Conservation (phyloP, 2,113 vertebrate genomes). For the Stomatorhinus ivindoensis region DNA sequence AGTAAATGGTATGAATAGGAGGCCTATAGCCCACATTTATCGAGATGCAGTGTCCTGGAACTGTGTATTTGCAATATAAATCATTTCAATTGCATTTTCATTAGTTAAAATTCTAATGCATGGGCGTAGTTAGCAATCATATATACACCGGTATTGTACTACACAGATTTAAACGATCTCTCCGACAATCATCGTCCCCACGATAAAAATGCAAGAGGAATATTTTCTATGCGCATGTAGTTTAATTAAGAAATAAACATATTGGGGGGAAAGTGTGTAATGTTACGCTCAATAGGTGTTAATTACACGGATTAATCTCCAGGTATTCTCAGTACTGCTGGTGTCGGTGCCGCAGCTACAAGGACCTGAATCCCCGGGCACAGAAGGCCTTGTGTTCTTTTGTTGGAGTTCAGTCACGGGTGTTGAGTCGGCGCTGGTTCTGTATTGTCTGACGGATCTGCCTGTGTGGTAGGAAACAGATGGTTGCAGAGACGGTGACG, state of each 20-base stretch:
- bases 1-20: not conserved
- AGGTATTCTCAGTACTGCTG: conserved; percentile 24
- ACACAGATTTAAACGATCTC: not conserved
- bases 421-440: conserved; percentile 66
- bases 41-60: not conserved
- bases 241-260: conserved; percentile 23
- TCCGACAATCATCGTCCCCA: not conserved
- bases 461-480: conserved; percentile 68
- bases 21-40: not conserved
- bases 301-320: conserved; percentile 32
- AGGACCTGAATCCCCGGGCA: conserved; percentile 22
- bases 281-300: conserved; percentile 30
- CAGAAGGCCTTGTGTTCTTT: conserved; percentile 26
- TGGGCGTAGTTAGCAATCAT: not conserved
- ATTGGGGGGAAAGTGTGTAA: conserved; percentile 16
- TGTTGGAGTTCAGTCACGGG: conserved; percentile 33
- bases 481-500: conserved; percentile 60
- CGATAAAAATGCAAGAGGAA: not conserved
- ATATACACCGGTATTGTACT: not conserved
- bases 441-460: conserved; percentile 68
- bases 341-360: conserved; percentile 17
- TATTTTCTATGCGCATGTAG: not conserved
- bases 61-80: not conserved
- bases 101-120: not conserved
- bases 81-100: not conserved